Percentiles rank a stretch among this genome's conserved stretches.
Evolutionary conservation across 2,797 vertebrate genomes (phyloP).

Genomic region (Sylvia borin): DNA sequence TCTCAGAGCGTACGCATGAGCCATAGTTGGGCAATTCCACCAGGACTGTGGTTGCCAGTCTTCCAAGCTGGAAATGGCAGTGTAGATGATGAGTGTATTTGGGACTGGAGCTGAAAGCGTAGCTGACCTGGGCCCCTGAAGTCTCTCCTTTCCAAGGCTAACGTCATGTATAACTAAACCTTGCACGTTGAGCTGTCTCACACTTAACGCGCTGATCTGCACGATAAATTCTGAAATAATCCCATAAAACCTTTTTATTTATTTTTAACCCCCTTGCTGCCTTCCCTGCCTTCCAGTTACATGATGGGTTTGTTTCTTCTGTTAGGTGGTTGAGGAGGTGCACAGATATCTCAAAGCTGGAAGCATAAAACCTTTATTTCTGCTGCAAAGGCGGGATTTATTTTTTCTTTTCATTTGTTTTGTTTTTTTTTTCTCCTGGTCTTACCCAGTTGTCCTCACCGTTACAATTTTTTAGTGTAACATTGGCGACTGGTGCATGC

Average conservation of each 20-base stretch:
- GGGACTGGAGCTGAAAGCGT: conserved; percentile 39
- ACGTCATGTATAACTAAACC: conserved; percentile 75
- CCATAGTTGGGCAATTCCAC: conserved; percentile 56
- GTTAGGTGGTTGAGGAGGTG: neutral
- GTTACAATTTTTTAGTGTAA: neutral
- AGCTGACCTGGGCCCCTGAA: conserved; percentile 80
- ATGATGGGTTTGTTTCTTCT: neutral
- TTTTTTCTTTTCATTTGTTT: neutral
- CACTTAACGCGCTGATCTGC: conserved; percentile 78
- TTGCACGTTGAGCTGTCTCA: conserved; percentile 81
- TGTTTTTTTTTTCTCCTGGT: neutral
- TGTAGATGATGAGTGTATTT: neutral
- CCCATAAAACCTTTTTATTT: conserved; percentile 55
- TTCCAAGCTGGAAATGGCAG: conserved; percentile 6
- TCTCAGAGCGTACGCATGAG: conserved; percentile 42
- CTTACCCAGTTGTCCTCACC: neutral
- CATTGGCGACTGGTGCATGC: neutral
- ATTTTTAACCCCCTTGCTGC: conserved; percentile 47
- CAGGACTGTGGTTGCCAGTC: conserved; percentile 56
- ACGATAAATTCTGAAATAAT: conserved; percentile 71
- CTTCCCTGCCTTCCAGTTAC: conserved; percentile 18
- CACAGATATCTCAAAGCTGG: neutral
- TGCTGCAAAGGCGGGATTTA: neutral
- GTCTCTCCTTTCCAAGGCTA: conserved; percentile 78
- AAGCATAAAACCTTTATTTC: conserved; percentile 19